phyloP scores from a whole-genome alignment of 2,113 vertebrate genomes.

The Andinoacara biseriatus region DNA sequence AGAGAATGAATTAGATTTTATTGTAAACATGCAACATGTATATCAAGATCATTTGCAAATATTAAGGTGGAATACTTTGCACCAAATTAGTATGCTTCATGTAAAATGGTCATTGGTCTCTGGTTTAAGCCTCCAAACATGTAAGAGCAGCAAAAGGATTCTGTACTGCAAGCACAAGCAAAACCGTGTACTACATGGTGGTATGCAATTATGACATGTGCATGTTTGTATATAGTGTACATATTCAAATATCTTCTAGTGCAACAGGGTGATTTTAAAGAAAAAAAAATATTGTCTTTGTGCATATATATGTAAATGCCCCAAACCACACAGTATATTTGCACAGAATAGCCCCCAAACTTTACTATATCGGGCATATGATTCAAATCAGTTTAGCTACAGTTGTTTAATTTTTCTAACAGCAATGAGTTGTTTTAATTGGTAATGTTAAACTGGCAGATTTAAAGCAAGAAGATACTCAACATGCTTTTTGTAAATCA shows the following conservation, averaged over 20 bases:
- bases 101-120: conserved; percentile 4
- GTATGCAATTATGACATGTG: conserved; percentile 63
- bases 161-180: conserved; percentile 76
- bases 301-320: conserved; percentile 54
- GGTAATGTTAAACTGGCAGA: neutral
- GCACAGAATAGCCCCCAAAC: conserved; percentile 51
- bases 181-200: conserved; percentile 63
- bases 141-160: conserved; percentile 59
- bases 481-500: conserved; percentile 29
- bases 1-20: conserved; percentile 1
- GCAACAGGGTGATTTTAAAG: conserved; percentile 68
- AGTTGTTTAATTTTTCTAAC: conserved; percentile 31
- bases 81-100: neutral
- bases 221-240: conserved; percentile 77
- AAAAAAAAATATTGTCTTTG: conserved; percentile 32
- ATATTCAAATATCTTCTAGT: conserved; percentile 74
- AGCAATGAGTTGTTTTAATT: conserved; percentile 30
- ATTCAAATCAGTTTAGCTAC: neutral
- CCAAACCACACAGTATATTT: conserved; percentile 53
- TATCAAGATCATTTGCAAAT: neutral
- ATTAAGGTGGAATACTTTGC: neutral
- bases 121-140: conserved; percentile 41
- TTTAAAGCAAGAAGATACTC: conserved; percentile 30
- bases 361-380: neutral
- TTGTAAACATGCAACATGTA: conserved; percentile 10